phyloP scores from a whole-genome alignment of 2,113 vertebrate genomes.

The Nymphicus hollandicus region DNA sequence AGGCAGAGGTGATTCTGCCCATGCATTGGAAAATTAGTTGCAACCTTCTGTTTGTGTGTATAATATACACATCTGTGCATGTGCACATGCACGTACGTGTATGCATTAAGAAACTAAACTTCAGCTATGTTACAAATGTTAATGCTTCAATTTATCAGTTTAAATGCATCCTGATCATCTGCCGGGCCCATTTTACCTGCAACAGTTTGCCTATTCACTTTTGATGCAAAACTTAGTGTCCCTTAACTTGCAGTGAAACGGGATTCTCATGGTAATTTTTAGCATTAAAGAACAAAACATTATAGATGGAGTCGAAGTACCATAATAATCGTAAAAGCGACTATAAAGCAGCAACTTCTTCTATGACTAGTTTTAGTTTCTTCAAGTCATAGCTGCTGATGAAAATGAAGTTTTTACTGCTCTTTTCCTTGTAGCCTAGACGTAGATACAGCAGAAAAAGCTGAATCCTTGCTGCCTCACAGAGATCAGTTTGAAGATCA shows the following conservation, averaged over 20 bases:
- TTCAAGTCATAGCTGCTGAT: background rate
- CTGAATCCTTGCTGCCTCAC: background rate
- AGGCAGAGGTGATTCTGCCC: background rate
- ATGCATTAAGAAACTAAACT: background rate
- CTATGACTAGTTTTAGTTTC: background rate
- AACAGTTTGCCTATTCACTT: slow-evolving; percentile 4
- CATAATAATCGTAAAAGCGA: background rate
- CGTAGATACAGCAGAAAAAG: background rate
- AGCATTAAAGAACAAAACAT: background rate
- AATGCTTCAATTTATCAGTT: slow-evolving; percentile 17
- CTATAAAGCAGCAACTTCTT: background rate
- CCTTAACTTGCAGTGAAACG: background rate
- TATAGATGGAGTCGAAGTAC: background rate
- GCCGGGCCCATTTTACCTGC: background rate
- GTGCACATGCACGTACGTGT: background rate
- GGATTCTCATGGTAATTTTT: slow-evolving; percentile 16
- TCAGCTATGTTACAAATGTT: background rate
- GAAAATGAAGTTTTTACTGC: background rate
- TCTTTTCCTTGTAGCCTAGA: background rate
- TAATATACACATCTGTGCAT: background rate
- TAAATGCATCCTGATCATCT: slow-evolving; percentile 19
- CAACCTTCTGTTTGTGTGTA: background rate
- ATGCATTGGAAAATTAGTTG: slow-evolving; percentile 6
- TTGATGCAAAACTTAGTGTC: background rate
- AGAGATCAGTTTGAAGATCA: background rate